These are phyloP conservation scores for Habroteleia sp. DNA, from an alignment of 2,888 invertebrate species.

Conservation along the genomic window DNA sequence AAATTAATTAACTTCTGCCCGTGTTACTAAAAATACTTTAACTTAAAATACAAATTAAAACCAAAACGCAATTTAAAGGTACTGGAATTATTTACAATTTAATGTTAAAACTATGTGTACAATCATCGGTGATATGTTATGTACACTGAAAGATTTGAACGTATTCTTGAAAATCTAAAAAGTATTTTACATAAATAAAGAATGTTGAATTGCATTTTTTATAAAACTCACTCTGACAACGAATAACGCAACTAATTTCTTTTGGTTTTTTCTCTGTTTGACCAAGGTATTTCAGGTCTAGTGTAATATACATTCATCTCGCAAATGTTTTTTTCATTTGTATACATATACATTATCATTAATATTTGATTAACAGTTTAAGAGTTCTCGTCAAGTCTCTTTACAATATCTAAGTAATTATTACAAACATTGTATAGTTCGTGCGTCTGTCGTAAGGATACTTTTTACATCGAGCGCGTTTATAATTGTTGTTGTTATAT, in stretches of 20 bases:
- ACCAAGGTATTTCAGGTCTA: slow-evolving; percentile 40
- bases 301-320: slow-evolving; percentile 54
- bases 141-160: slow-evolving; percentile 47
- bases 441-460: slow-evolving; percentile 36
- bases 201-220: slow-evolving; percentile 19
- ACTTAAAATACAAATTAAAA: too few species aligned
- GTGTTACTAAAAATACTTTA: neutral
- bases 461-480: slow-evolving; percentile 53
- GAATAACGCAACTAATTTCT: slow-evolving; percentile 36
- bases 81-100: too few species aligned
- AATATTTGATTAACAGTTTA: slow-evolving; percentile 61
- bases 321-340: slow-evolving; percentile 35
- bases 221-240: slow-evolving; percentile 36
- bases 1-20: neutral
- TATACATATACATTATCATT: slow-evolving; percentile 42
- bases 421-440: slow-evolving; percentile 51
- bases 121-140: slow-evolving; percentile 54
- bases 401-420: slow-evolving; percentile 49
- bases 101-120: slow-evolving; percentile 30
- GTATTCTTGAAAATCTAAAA: slow-evolving; percentile 1
- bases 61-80: too few species aligned
- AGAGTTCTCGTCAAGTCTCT: slow-evolving; percentile 44
- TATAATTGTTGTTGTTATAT: slow-evolving; percentile 13
- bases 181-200: slow-evolving; percentile 9
- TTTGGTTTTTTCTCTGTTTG: slow-evolving; percentile 21